A percentile compares a stretch with the other conserved stretches of the same genome.
phyloP scores from a whole-genome alignment of 2,113 vertebrate genomes.

The Colinus virginianus region DNA sequence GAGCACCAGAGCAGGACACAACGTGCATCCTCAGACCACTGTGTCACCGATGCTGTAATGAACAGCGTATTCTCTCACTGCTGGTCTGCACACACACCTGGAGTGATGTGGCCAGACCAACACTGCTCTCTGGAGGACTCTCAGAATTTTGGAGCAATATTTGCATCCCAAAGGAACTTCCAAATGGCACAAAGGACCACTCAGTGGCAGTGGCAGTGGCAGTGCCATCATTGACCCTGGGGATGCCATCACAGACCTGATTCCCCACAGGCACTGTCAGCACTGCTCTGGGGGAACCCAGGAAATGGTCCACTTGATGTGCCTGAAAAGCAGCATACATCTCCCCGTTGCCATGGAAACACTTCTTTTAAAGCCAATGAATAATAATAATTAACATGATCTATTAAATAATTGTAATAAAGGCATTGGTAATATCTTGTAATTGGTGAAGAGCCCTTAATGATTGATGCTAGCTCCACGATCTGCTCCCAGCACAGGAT shows the following conservation, averaged over 20 bases:
- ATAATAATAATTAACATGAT: constrained; percentile 18
- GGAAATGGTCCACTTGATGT: neutral
- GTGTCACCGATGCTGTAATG: neutral
- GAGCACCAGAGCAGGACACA: neutral
- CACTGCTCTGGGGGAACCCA: neutral
- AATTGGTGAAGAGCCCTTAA: constrained; percentile 10
- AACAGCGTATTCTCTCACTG: neutral
- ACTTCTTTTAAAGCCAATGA: constrained; percentile 26
- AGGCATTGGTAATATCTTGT: neutral
- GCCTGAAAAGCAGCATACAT: constrained; percentile 8
- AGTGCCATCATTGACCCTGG: neutral
- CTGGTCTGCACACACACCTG: neutral
- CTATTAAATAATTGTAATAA: constrained; percentile 46
- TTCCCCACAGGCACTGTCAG: neutral
- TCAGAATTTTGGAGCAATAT: neutral
- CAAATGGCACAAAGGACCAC: neutral
- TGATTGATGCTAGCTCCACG: rapidly evolving
- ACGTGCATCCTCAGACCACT: neutral
- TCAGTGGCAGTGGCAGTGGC: neutral
- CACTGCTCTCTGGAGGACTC: neutral
- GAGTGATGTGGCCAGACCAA: rapidly evolving
- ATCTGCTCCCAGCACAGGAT: neutral
- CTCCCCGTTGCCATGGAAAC: constrained; percentile 52
- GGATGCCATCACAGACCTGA: neutral
- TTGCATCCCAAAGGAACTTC: neutral